Base-by-base conservation (phyloP, 2,888 invertebrate species). In the Oxycera nigricornis region DNA sequence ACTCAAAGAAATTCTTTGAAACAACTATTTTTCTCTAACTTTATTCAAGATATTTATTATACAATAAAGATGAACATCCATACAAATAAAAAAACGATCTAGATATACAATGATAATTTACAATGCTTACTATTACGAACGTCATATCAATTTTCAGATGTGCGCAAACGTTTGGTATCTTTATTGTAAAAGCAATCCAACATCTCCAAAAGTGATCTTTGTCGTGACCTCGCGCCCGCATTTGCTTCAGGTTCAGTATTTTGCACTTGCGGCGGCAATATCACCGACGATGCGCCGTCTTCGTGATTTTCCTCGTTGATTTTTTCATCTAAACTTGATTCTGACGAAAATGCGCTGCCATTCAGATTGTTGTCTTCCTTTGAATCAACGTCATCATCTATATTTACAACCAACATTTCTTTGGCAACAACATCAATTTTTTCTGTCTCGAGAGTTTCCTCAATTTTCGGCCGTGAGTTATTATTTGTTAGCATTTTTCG, bases 191-290 rank as follows among this genome's bases (percentile, higher is more conserved):
- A 81, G 1, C 79, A 78, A 75, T 84, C 85, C 46, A 85, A 79
- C 84, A 85, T 83, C 57, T 84, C 85, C 46, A 85, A 77, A 20
- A 84, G 77, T 0, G 82, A 79, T 73, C 80, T 77, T 74, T 85
- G 84, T 0, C 83, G 79, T 61, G 74, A 72, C 72, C 79, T 77
- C 11, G 76, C 74, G 11, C 9, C 41, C n/a, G n/a, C n/a, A n/a
- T n/a, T 73, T 57, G 74, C 72, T 57, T 22, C 14, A 14, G n/a
- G 22, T 41, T 61, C 30, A 17, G 24, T 17, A 35, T 28, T 52
- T n/a, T n/a, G 39, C n/a, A 61, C 61, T 17, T 50, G 20, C 52
- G 70, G 41, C n/a, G n/a, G n/a, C n/a, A n/a, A n/a, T n/a, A n/a
- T n/a, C 7, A 67, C 30, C 2, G 75, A 59, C 17, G n/a, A 31